phyloP scores from a whole-genome alignment of 2,888 invertebrate species.

The Nemurella pictetii region DNA sequence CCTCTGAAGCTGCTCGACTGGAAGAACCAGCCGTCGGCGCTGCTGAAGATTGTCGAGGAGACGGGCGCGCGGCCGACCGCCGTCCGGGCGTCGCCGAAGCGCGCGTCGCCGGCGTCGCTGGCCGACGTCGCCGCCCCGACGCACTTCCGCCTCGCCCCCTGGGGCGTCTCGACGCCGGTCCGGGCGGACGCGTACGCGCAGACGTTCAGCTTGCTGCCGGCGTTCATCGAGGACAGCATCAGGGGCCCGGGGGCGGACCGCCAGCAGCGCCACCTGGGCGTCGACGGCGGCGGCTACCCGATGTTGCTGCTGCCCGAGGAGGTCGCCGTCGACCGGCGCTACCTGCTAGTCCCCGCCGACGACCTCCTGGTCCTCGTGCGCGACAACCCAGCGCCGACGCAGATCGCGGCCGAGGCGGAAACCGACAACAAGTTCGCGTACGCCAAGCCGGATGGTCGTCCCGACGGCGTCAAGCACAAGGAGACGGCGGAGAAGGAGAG shows the following conservation, averaged over 20 bases:
- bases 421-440: neutral
- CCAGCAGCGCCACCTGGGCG: neutral
- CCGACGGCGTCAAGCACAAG: neutral
- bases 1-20: neutral
- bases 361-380: neutral
- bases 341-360: neutral
- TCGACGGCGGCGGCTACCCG: neutral
- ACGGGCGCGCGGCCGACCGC: neutral
- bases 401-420: neutral
- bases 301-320: neutral
- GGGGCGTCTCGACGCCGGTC: neutral
- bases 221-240: neutral
- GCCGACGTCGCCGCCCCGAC: neutral
- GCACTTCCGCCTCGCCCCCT: neutral
- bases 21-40: neutral
- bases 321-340: neutral
- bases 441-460: neutral
- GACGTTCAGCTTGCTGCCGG: neutral
- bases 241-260: neutral
- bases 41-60: neutral
- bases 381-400: neutral
- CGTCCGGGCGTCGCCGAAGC: neutral
- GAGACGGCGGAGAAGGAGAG: neutral
- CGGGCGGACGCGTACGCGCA: neutral
- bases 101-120: no score